Conservation (phyloP, 2,797 vertebrate genomes). For the Gymnodraco acuticeps region DNA sequence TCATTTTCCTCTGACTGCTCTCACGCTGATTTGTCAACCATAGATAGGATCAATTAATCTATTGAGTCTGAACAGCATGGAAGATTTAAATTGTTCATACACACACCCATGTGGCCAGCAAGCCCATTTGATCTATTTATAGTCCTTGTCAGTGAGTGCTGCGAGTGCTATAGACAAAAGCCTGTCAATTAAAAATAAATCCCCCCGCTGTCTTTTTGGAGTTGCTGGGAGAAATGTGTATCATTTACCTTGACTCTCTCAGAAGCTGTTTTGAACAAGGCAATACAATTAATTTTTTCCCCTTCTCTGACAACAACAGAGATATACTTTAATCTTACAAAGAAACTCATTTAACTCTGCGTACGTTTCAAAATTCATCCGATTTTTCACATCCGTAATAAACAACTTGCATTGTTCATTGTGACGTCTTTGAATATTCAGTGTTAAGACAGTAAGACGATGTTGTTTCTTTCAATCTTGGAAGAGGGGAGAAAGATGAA, state of each 20-base stretch:
- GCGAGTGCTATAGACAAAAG: conserved; percentile 48
- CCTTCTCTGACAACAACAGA: conserved; percentile 5
- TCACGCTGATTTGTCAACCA: conserved; percentile 58
- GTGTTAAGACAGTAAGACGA: conserved; percentile 1
- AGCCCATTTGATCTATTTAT: conserved; percentile 62
- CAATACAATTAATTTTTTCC: conserved; percentile 17
- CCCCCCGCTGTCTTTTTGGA: conserved; percentile 23
- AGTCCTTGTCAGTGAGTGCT: conserved; percentile 30
- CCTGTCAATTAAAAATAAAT: conserved; percentile 65
- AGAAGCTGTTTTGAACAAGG: conserved; percentile 29
- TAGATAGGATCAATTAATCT: conserved; percentile 66
- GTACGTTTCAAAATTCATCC: conserved; percentile 26
- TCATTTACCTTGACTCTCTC: conserved; percentile 35
- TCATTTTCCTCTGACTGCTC: conserved; percentile 52
- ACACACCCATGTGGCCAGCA: conserved; percentile 45
- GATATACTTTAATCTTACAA: conserved; percentile 29
- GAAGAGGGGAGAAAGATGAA: conserved; percentile 30
- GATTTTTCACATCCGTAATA: conserved; percentile 31
- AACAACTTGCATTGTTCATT: conserved; percentile 14
- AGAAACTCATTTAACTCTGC: conserved; percentile 31
- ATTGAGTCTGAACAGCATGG: conserved; percentile 63
- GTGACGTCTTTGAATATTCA: conserved; percentile 43
- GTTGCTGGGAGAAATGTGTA: conserved; percentile 20
- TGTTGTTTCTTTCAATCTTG: conserved; percentile 46
- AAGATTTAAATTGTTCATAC: conserved; percentile 63